Base-by-base conservation (phyloP, 2,113 vertebrate genomes). In the Petrocephalus microphthalmus region DNA sequence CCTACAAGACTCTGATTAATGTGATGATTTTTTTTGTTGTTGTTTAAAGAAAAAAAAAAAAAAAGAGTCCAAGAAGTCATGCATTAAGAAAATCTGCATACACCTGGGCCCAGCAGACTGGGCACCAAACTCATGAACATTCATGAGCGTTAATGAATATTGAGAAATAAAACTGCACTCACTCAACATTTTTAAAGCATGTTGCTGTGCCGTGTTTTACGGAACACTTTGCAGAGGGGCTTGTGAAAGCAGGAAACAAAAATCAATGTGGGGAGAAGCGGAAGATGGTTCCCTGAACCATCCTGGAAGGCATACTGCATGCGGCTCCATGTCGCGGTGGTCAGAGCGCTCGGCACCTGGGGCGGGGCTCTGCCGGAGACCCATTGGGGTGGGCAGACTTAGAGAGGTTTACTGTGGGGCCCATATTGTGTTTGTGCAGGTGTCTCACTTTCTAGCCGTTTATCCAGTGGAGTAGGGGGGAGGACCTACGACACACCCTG, bases 11-110 rank as follows among this genome's bases (percentile, higher is more conserved):
- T 71, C 4, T 74, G 25, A 42, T 33, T 37, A 78, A 42, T 19
- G 71, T 15, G 37, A 78, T 78, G 71, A 78, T 78, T 78, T 78
- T 78, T 78, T 29, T 74, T 64, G 60, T 67, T 29, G 8, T 67
- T 67, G 60, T 67, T 67, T 37, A 42, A 78, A 78, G 5, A 15
- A 15, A 53, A 53, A 53, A 7, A 53, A 10, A 53, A 6, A 53
- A 19, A 19, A 37, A n/a, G 5, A 17, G 5, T 13, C 33, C 29
- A 78, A 42, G 11, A 42, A 78, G 10, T 78, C 33, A 19, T 19
- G 71, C 71, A 78, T 78, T 37, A 78, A 78, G 71, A 17, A 78
- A 78, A 78, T 19, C 15, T 78, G 29, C 71, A 78, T 7, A 78
- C 33, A 78, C 71, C 71, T 42, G 71, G 25, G 60, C 60, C 60